phyloP scores from a whole-genome alignment of 2,797 vertebrate genomes.

The Rhinatrema bivittatum region DNA sequence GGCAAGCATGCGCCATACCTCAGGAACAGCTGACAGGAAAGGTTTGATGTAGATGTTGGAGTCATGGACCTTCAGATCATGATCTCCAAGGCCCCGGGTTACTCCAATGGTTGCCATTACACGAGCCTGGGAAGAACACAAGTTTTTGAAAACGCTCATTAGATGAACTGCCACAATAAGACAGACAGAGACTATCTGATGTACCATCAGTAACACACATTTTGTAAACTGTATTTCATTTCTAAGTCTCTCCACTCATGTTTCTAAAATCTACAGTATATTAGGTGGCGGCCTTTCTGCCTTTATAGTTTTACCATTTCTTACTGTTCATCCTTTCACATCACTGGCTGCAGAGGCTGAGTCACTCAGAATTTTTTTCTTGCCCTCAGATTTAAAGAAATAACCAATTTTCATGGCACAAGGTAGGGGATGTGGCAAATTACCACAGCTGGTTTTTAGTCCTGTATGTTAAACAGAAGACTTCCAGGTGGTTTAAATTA shows the following conservation, averaged over 20 bases:
- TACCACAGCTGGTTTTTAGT: slow-evolving; percentile 18
- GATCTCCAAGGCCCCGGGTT: slow-evolving; percentile 90
- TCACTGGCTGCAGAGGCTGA: neutral
- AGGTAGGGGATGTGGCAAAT: too few species aligned
- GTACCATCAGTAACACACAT: rapidly evolving
- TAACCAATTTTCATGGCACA: too few species aligned
- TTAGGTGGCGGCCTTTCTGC: too few species aligned
- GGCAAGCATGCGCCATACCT: slow-evolving; percentile 70
- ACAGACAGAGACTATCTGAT: neutral
- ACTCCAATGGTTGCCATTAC: slow-evolving; percentile 96
- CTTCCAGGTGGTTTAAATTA: too few species aligned
- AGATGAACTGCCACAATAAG: neutral
- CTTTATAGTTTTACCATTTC: neutral
- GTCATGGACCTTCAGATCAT: slow-evolving; percentile 92
- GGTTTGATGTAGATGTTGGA: slow-evolving; percentile 97
- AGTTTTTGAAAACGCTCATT: neutral
- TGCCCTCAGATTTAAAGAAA: too few species aligned
- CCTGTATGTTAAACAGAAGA: too few species aligned
- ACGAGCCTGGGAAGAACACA: slow-evolving; percentile 68
- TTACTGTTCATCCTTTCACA: neutral
- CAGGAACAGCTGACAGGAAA: slow-evolving; percentile 90
- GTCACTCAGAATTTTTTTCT: too few species aligned
- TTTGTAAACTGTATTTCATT: neutral
- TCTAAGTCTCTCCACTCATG: too few species aligned
- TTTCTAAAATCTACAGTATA: too few species aligned